Conservation (phyloP, 2,113 vertebrate genomes). For the Seriola aureovittata region DNA sequence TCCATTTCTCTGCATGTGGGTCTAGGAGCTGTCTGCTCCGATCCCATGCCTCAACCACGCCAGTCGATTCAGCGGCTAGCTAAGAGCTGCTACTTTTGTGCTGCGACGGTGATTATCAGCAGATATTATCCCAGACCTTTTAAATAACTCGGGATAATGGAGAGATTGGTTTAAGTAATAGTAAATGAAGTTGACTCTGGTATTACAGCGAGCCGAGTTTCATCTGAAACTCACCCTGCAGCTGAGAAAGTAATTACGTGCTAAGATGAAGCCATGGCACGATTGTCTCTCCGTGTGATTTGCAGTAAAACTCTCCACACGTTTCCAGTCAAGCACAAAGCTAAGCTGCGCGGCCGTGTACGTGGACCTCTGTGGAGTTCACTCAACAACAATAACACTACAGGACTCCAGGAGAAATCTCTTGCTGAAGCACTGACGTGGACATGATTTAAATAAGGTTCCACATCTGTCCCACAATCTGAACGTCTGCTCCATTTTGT, state of each 20-base stretch:
- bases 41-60: conserved; percentile 4
- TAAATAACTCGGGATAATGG: conserved; percentile 38
- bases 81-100: conserved; percentile 25
- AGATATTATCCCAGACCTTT: conserved; percentile 26
- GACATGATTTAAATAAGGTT: background rate
- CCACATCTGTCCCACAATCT: background rate
- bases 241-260: conserved; percentile 62
- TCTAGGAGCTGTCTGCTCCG: background rate
- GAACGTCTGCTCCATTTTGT: background rate
- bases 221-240: conserved; percentile 48
- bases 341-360: background rate
- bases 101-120: conserved; percentile 7
- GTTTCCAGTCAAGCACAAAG: conserved; percentile 11
- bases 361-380: background rate
- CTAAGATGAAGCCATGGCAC: conserved; percentile 34
- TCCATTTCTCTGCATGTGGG: conserved; percentile 1
- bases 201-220: background rate
- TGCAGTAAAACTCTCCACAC: conserved; percentile 16
- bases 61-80: background rate
- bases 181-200: conserved; percentile 22
- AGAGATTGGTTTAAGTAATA: conserved; percentile 23
- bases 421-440: background rate
- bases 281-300: conserved; percentile 32
- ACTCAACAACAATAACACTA: background rate
- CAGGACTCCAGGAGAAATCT: background rate